Evolutionary conservation across 2,113 vertebrate genomes (phyloP).

Genomic region (Antechinus flavipes): DNA sequence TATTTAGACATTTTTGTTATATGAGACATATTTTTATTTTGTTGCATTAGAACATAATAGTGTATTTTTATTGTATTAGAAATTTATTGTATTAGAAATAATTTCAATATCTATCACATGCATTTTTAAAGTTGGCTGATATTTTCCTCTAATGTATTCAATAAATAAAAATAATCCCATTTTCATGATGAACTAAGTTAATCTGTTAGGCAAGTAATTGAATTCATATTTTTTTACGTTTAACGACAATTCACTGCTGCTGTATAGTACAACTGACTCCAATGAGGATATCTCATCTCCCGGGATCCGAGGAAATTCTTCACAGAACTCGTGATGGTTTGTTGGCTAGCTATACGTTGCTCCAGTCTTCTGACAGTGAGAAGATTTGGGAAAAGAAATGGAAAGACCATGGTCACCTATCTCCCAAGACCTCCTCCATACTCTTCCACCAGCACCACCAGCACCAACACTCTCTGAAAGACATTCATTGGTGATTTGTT

Average conservation of each 20-base stretch:
- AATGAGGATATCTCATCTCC: not conserved
- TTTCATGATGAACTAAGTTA: conserved; percentile 35
- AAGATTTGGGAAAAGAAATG: not conserved
- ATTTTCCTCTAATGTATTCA: not conserved
- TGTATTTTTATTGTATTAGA: not conserved
- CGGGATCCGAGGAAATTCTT: not conserved
- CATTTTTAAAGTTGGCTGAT: conserved; percentile 31
- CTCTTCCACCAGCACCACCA: accelerated
- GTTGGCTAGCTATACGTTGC: not conserved
- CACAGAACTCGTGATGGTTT: not conserved
- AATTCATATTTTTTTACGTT: not conserved
- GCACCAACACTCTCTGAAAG: not conserved
- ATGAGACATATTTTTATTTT: not conserved
- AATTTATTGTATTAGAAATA: conserved; percentile 63
- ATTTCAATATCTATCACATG: not conserved
- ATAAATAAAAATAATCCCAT: conserved; percentile 56
- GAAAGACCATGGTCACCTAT: not conserved
- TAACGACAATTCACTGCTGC: not conserved
- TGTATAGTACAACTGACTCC: not conserved
- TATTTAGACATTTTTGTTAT: not conserved
- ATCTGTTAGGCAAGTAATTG: conserved; percentile 45
- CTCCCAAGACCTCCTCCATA: not conserved
- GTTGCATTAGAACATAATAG: not conserved
- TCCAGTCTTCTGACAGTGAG: not conserved
- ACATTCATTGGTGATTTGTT: not conserved